Base-by-base conservation (phyloP, 53 echinoderm and acorn worm species). In the Holothuria leucospilota region DNA sequence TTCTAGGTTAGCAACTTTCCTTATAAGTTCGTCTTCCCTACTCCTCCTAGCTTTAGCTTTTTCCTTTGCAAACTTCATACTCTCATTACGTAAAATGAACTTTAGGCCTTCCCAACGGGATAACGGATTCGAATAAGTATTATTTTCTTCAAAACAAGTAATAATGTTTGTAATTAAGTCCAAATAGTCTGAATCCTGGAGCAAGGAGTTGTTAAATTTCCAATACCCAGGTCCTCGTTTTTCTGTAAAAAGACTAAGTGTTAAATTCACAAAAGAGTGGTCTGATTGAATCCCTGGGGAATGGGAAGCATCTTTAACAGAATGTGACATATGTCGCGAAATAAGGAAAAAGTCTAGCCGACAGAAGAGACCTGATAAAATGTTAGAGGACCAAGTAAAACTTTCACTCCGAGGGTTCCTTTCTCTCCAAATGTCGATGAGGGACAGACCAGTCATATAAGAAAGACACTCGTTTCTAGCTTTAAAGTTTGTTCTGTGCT, bases 81-180 rank as follows among this genome's bases (percentile, higher is more conserved):
- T 63, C 64, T 63, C 64, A 2, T 63, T 63, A 20, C 64, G 64
- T 63, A 63, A 63, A 63, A 63, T 63, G 18, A 63, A 63, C 64
- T 63, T 63, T 14, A 63, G 64, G 18, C 64, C 64, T 8, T 63
- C 64, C 64, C 64, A 63, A 20, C 64, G 64, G 18, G 5, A 63
- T 63, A 20, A n/a, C 13, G 64, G 6, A 16, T 63, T 63, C 1
- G 18, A 63, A 63, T 63, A 63, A 63, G 64, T 63, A 63, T 63
- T 63, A 63, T 0, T 13, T 63, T 6, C 64, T 9, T 13, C 29
- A 20, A 65, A 65, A 65, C 7, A 11, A 65, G 16, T 65, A 15
- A 65, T 65, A 20, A 2, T n/a, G 21, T 28, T 65, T 65, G 65
- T 21, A 65, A 65, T 65, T 0, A 65, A 15, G 65, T 65, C 21